These are phyloP conservation scores for Etheostoma spectabile DNA, from an alignment of 2,113 vertebrate genomes.

Conservation along the genomic window DNA sequence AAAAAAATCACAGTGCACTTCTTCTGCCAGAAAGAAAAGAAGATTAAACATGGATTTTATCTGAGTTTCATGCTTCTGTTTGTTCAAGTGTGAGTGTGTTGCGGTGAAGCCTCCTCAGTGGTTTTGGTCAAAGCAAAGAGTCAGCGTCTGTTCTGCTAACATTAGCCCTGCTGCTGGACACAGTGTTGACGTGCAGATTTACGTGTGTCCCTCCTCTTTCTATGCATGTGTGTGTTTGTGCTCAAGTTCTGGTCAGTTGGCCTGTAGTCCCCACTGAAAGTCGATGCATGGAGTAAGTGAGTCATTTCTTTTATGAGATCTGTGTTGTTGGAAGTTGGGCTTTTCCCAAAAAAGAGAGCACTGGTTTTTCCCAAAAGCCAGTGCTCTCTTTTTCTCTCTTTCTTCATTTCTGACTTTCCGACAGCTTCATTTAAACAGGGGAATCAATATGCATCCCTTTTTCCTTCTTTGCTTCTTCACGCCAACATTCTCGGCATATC, in stretches of 20 bases:
- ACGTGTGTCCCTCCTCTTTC: constrained; percentile 11
- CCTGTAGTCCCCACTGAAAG: constrained; percentile 35
- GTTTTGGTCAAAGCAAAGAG: constrained; percentile 49
- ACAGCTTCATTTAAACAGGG: constrained; percentile 61
- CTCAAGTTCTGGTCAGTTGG: constrained; percentile 49
- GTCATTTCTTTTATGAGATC: constrained; percentile 71
- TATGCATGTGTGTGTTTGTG: constrained; percentile 20
- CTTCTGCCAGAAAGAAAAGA: constrained; percentile 5
- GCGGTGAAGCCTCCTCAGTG: constrained; percentile 15
- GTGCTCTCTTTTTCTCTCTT: not conserved
- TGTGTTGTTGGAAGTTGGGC: constrained; percentile 64
- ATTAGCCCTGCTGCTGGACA: constrained; percentile 55
- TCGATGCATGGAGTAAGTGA: constrained; percentile 58
- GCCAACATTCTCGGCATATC: constrained; percentile 57
- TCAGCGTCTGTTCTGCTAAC: constrained; percentile 48
- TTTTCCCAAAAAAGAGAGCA: constrained; percentile 60
- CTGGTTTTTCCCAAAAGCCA: not conserved
- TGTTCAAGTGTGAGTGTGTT: constrained; percentile 25
- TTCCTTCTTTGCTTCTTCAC: constrained; percentile 24
- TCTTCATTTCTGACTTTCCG: constrained; percentile 29
- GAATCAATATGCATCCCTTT: constrained; percentile 67
- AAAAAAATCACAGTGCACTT: not conserved
- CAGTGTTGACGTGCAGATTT: constrained; percentile 53
- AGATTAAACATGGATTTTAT: constrained; percentile 22
- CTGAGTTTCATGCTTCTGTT: constrained; percentile 6